These are phyloP conservation scores for Neodontobutis hainanensis DNA, from an alignment of 2,113 vertebrate genomes.

Conservation along the genomic window DNA sequence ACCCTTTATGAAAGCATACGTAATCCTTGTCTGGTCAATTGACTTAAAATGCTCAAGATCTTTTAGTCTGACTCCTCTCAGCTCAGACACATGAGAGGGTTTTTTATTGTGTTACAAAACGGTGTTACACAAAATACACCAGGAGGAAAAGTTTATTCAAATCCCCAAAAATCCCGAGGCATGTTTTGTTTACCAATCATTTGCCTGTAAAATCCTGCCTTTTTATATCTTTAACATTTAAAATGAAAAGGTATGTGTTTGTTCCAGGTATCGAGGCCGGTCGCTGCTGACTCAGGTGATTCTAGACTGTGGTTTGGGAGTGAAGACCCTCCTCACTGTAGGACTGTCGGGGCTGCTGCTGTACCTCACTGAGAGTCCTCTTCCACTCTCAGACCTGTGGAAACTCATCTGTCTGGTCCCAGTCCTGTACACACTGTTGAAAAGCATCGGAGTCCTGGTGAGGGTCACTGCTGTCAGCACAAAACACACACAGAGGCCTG, in stretches of 20 bases:
- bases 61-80: too few relatives aligned
- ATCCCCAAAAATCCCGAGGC: too few relatives aligned
- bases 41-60: too few relatives aligned
- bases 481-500: neutral
- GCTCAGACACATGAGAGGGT: too few relatives aligned
- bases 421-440: slow-evolving; percentile 54
- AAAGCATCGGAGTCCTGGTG: slow-evolving; percentile 68
- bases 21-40: too few relatives aligned
- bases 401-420: slow-evolving; percentile 35
- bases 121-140: too few relatives aligned
- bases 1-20: too few relatives aligned
- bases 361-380: slow-evolving; percentile 20
- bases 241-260: neutral
- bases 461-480: slow-evolving; percentile 24
- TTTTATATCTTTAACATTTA: too few relatives aligned
- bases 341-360: slow-evolving; percentile 39
- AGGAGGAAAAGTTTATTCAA: too few relatives aligned
- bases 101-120: too few relatives aligned
- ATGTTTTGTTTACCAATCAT: too few relatives aligned
- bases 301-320: slow-evolving; percentile 62
- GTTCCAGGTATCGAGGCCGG: slow-evolving; percentile 56
- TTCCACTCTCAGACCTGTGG: slow-evolving; percentile 15
- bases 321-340: slow-evolving; percentile 22
- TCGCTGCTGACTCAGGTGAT: slow-evolving; percentile 28
- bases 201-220: too few relatives aligned